These are phyloP conservation scores for Oreortyx pictus DNA, from an alignment of 2,797 vertebrate species.

Conservation along the genomic window DNA sequence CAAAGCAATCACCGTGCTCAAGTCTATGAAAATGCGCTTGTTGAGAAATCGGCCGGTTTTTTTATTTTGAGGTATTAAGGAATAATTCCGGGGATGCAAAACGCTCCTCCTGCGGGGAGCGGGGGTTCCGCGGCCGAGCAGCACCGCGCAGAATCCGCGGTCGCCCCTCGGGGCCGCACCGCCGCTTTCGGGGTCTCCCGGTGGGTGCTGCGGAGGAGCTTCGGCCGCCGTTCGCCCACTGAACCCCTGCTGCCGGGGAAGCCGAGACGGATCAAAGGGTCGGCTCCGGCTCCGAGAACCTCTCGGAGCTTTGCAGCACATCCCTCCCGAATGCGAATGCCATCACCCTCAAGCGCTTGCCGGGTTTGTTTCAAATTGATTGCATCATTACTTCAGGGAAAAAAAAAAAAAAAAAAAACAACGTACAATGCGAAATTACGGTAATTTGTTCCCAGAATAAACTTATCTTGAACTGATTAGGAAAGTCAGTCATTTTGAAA, in stretches of 20 bases:
- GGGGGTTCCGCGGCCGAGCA: neutral
- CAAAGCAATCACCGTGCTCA: slow-evolving; percentile 74
- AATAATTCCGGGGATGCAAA: slow-evolving; percentile 32
- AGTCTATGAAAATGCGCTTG: slow-evolving; percentile 71
- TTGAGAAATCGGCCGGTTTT: neutral
- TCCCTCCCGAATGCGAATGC: neutral
- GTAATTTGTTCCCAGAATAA: slow-evolving; percentile 78
- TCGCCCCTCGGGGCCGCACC: no score
- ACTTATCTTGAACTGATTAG: slow-evolving; percentile 83
- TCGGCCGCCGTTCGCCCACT: neutral
- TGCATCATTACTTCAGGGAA: slow-evolving; percentile 33
- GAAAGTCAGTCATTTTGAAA: slow-evolving; percentile 79
- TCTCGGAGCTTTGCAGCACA: neutral
- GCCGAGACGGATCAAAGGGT: neutral
- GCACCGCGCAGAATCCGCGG: neutral
- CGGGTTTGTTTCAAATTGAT: slow-evolving; percentile 50
- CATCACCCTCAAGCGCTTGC: slow-evolving; percentile 5
- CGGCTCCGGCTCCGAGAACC: neutral
- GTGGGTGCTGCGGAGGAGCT: accelerated
- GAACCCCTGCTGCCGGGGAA: neutral
- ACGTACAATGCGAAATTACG: slow-evolving; percentile 60
- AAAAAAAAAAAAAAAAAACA: neutral
- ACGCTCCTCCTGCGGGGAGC: neutral
- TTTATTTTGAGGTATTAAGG: slow-evolving; percentile 66
- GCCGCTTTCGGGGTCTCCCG: no score